Base-by-base conservation (phyloP, 2,113 vertebrate species). In the Heliornis fulica region DNA sequence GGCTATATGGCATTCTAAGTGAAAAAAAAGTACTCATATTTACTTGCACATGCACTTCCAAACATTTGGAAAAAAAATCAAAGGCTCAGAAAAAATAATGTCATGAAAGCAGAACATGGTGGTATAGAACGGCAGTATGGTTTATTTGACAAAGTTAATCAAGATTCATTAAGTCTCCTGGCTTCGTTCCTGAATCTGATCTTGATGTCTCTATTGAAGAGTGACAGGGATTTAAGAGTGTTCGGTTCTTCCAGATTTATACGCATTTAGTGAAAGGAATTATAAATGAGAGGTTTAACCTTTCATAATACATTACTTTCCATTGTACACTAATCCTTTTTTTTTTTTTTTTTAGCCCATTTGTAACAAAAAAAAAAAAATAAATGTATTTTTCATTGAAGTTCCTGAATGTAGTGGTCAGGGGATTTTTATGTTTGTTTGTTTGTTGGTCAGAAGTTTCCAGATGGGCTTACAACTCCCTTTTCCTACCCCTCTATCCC, bases 381-480 rank as follows among this genome's bases (percentile, higher is more conserved):
- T 1, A 32, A 51, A 7, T 50, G 7, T 29, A 12, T 9, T 66
- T 48, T 65, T 46, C 56, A 32, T 26, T 28, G 8, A 59, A 48
- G 8, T 8, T 80, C 31, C 40, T n/a, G 29, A 9, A 5, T 60
- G 10, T 26, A 40, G 3, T 18, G 5, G 3, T 40, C 9, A 41
- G 0, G 6, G 7, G 9, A 0, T 11, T 48, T 53, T 31, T 48
- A n/a, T n/a, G n/a, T n/a, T n/a, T n/a, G n/a, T n/a, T n/a, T n/a
- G n/a, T n/a, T n/a, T n/a, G n/a, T n/a, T 56, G 41, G 41, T 17
- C 41, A 40, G 31, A 63, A 82, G 22, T 43, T 63, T 50, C 17
- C 17, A 74, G 3, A 1, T 56, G 8, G 8, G 3, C 15, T 80
- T 56, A 34, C 38, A 77, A 29, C 2, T 72, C 16, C 16, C 13